A percentile compares a stretch with the other conserved stretches of the same genome.
Conservation (phyloP, 2,797 vertebrate species). For the Hozukius guyotensis region DNA sequence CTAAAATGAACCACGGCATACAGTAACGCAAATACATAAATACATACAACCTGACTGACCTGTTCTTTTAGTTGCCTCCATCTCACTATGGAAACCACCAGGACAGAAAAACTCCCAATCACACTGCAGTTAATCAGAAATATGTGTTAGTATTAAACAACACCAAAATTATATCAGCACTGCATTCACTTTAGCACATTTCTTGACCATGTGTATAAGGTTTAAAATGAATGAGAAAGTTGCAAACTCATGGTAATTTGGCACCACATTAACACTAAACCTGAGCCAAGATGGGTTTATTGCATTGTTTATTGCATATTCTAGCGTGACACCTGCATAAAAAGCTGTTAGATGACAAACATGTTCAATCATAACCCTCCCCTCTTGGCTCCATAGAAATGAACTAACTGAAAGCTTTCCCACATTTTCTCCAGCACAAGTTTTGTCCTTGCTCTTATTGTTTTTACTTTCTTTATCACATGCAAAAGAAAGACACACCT, state of each 20-base stretch:
- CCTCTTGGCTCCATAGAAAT: not conserved
- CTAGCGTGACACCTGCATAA: constrained; percentile 10
- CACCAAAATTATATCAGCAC: not conserved
- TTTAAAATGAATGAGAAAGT: not conserved
- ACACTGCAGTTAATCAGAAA: constrained; percentile 77
- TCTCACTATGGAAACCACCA: constrained; percentile 75
- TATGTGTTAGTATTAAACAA: not conserved
- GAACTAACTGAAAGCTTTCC: not conserved
- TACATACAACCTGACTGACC: constrained; percentile 61
- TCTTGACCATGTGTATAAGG: not conserved
- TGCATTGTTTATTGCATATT: not conserved
- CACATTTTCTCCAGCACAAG: not conserved
- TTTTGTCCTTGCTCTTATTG: not conserved
- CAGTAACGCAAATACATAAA: not conserved
- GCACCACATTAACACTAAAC: not conserved
- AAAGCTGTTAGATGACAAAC: not conserved
- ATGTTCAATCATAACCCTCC: not conserved
- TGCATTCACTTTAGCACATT: not conserved
- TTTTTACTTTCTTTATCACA: not conserved
- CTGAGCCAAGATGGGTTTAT: not conserved
- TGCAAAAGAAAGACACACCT: not conserved
- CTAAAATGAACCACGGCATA: not conserved
- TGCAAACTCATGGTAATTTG: not conserved
- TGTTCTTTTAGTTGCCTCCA: constrained; percentile 78
- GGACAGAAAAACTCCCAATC: constrained; percentile 84